Percentiles rank a stretch among this genome's conserved stretches.
phyloP scores from a whole-genome alignment of 2,113 vertebrate species.

The Corythornis madagascariensis region DNA sequence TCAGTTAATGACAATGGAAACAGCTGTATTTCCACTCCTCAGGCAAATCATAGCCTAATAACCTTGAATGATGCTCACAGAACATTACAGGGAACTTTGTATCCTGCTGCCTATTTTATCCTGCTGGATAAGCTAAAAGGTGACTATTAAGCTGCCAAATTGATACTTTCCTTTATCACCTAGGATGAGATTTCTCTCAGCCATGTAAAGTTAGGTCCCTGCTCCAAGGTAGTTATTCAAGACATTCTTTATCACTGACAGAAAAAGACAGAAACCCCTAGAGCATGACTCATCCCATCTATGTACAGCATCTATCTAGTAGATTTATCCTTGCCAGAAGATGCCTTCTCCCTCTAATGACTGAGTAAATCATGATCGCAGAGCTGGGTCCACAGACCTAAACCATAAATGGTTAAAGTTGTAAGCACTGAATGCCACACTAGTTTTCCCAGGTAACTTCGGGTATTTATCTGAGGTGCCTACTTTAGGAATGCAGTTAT shows the following conservation, averaged over 20 bases:
- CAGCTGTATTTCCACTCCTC: constrained; percentile 8
- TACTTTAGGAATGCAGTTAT: neutral
- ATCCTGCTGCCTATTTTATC: constrained; percentile 6
- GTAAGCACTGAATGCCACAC: neutral
- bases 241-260: neutral
- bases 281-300: neutral
- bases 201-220: neutral
- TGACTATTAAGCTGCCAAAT: neutral
- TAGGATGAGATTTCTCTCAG: neutral
- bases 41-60: constrained; percentile 13
- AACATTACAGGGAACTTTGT: neutral
- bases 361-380: neutral
- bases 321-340: neutral
- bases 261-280: neutral
- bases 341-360: neutral
- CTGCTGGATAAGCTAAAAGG: neutral
- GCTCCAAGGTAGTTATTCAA: neutral
- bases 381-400: neutral
- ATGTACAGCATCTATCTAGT: neutral
- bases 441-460: neutral
- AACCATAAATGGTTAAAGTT: neutral
- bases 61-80: neutral
- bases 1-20: neutral
- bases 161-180: neutral
- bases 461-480: neutral